phyloP scores from a whole-genome alignment of 2,113 vertebrate genomes.

The Corydoras maculifer region DNA sequence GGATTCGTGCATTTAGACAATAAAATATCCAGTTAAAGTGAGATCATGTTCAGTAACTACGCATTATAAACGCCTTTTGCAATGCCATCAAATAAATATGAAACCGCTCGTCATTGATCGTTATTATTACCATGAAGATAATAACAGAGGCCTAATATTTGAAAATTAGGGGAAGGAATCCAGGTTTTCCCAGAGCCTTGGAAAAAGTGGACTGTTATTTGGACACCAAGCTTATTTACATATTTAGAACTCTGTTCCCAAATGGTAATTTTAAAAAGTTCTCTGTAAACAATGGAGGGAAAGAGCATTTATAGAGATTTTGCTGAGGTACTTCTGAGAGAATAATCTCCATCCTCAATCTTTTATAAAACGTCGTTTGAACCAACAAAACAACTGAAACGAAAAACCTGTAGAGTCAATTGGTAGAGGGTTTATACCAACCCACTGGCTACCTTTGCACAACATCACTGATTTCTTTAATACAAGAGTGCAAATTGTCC shows the following conservation, averaged over 20 bases:
- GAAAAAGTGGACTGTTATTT: constrained; percentile 27
- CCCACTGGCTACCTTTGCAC: constrained; percentile 92
- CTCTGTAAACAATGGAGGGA: constrained; percentile 63
- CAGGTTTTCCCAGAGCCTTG: constrained; percentile 5
- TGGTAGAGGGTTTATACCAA: constrained; percentile 55
- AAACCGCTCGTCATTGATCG: constrained; percentile 7
- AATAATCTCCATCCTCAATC: constrained; percentile 45
- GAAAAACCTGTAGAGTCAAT: constrained; percentile 20
- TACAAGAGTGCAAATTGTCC: constrained; percentile 91
- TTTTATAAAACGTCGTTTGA: constrained; percentile 36
- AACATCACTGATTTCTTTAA: constrained; percentile 96
- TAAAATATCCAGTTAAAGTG: constrained; percentile 33
- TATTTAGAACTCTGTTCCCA: constrained; percentile 59
- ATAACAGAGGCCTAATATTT: no score
- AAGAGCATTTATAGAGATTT: constrained; percentile 56
- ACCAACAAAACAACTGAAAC: constrained; percentile 3
- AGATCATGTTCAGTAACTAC: not conserved
- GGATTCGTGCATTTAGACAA: constrained; percentile 16
- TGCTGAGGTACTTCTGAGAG: constrained; percentile 64
- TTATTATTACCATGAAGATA: not conserved
- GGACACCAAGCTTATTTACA: constrained; percentile 51
- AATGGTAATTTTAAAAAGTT: constrained; percentile 51
- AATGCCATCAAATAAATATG: constrained; percentile 7
- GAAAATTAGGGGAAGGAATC: no score
- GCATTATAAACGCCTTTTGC: not conserved